These are phyloP conservation scores for Notamacropus eugenii DNA, from an alignment of 2,797 vertebrate species.

Conservation along the genomic window DNA sequence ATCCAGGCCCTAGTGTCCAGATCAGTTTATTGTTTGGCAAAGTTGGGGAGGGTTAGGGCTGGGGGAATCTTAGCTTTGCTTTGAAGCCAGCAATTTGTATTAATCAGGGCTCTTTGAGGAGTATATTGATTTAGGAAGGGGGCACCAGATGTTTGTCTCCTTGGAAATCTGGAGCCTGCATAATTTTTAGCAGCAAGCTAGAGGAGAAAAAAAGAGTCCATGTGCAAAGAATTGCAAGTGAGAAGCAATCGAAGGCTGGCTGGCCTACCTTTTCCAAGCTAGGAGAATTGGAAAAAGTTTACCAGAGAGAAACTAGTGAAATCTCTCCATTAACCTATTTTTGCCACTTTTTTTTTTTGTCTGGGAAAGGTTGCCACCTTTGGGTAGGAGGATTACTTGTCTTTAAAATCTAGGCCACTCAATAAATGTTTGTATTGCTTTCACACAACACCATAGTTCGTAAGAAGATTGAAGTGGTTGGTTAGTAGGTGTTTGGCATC, in stretches of 20 bases:
- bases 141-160: slow-evolving; percentile 45
- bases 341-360: not conserved
- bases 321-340: not conserved
- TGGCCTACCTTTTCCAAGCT: not conserved
- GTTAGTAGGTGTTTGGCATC: not conserved
- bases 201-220: not conserved
- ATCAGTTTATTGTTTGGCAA: not conserved
- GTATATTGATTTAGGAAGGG: accelerated
- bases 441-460: not conserved
- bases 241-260: not conserved
- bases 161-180: not conserved
- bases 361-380: not conserved
- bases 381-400: not conserved
- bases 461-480: not conserved
- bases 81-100: not conserved
- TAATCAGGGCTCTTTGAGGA: not conserved
- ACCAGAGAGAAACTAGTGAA: not conserved
- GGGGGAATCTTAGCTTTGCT: not conserved
- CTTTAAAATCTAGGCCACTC: not conserved
- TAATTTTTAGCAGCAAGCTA: not conserved
- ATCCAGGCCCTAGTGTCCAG: not conserved
- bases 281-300: not conserved
- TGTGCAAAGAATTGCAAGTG: not conserved
- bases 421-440: not conserved
- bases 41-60: not conserved